Conservation (phyloP, 2,797 vertebrate species). For the Channallabes apus region DNA sequence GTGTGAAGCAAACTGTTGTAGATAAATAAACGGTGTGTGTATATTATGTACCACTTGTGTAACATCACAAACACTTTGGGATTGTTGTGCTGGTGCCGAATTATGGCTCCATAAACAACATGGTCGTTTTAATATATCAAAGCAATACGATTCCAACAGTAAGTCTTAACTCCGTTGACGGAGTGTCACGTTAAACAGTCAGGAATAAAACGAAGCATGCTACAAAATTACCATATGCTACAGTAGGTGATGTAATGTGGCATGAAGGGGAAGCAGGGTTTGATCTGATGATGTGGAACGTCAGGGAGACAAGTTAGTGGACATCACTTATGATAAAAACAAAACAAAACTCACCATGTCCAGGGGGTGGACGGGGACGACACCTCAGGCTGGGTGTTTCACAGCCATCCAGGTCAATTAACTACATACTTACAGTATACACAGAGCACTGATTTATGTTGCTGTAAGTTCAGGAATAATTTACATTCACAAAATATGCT, state of each 20-base stretch:
- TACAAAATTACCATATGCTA: neutral
- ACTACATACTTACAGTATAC: too few relatives aligned
- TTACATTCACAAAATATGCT: too few relatives aligned
- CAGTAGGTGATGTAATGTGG: neutral
- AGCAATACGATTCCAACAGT: neutral
- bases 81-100: neutral
- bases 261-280: neutral
- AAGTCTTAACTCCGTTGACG: neutral
- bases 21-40: neutral
- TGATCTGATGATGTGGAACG: too few relatives aligned
- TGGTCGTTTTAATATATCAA: neutral
- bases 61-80: neutral
- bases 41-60: neutral
- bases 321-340: too few relatives aligned
- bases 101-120: neutral
- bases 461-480: too few relatives aligned
- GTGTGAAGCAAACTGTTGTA: neutral
- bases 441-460: too few relatives aligned
- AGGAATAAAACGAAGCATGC: neutral
- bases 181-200: neutral
- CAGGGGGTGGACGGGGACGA: too few relatives aligned
- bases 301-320: too few relatives aligned
- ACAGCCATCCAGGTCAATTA: too few relatives aligned
- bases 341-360: too few relatives aligned
- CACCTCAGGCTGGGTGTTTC: too few relatives aligned